phyloP scores from a whole-genome alignment of 2,797 vertebrate genomes.

The Sebastiscus tertius region DNA sequence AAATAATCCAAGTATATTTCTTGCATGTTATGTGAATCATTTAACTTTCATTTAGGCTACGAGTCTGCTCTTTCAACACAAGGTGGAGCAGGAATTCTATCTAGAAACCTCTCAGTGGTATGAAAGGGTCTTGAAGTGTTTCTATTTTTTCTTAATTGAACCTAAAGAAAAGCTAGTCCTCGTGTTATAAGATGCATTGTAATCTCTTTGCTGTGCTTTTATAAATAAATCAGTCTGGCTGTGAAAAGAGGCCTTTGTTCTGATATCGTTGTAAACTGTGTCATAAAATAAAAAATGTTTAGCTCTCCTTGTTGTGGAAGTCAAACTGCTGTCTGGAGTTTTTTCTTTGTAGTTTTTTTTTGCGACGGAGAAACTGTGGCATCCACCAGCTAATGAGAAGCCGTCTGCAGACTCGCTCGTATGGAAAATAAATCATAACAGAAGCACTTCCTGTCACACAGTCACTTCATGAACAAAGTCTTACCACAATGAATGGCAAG shows the following conservation, averaged over 20 bases:
- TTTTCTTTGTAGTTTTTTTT: slow-evolving; percentile 39
- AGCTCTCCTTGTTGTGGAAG: slow-evolving; percentile 28
- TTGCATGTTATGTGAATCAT: neutral
- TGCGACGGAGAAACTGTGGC: slow-evolving; percentile 9
- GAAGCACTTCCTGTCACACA: neutral
- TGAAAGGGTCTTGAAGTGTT: neutral
- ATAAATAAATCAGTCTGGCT: neutral
- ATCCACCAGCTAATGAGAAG: slow-evolving; percentile 19
- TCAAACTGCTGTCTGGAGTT: slow-evolving; percentile 19
- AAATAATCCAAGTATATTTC: neutral
- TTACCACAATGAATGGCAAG: neutral
- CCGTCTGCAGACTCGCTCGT: slow-evolving; percentile 15
- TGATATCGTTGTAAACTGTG: slow-evolving; percentile 9
- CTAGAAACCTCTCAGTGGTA: neutral
- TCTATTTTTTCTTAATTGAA: neutral
- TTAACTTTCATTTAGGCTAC: neutral
- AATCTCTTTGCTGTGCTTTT: neutral
- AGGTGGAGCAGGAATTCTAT: slow-evolving; percentile 53
- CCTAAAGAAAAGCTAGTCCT: neutral
- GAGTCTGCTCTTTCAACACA: slow-evolving; percentile 32
- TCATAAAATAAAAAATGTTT: slow-evolving; percentile 39
- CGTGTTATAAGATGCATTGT: neutral
- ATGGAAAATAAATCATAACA: slow-evolving; percentile 31
- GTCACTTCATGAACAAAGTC: neutral
- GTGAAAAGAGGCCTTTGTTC: slow-evolving; percentile 28